Evolutionary conservation across 2,888 invertebrate species (phyloP).

Genomic region (Coecobrya sp.): DNA sequence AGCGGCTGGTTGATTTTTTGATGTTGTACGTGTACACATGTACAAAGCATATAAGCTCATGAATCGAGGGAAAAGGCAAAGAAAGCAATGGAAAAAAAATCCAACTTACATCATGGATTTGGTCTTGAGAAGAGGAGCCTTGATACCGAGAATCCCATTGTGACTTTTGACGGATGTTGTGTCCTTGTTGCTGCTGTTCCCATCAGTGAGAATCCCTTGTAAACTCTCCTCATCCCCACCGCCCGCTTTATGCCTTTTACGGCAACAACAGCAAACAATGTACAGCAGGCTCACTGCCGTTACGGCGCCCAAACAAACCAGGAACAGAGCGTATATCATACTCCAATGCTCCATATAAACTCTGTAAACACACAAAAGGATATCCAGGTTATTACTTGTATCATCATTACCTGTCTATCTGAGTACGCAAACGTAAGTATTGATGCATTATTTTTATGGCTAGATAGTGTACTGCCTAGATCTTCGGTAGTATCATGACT

Average conservation of each 20-base stretch:
- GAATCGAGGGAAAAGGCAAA: background rate
- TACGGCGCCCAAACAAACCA: constrained; percentile 82
- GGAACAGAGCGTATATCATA: constrained; percentile 82
- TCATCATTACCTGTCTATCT: too few species aligned
- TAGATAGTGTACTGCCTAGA: too few species aligned
- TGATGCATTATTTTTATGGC: too few species aligned
- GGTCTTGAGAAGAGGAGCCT: constrained; percentile 86
- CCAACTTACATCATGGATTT: constrained; percentile 85
- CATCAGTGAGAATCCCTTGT: constrained; percentile 86
- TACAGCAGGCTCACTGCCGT: constrained; percentile 85
- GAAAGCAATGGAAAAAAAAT: constrained; percentile 28
- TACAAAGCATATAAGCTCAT: background rate
- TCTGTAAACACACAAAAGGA: background rate
- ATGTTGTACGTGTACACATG: background rate
- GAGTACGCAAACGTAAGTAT: background rate
- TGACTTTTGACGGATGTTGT: constrained; percentile 86
- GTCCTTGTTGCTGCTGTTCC: constrained; percentile 85
- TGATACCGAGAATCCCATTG: constrained; percentile 86
- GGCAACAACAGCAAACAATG: constrained; percentile 86
- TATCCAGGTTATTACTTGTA: too few species aligned
- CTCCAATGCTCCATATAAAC: constrained; percentile 83
- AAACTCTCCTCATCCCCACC: constrained; percentile 86
- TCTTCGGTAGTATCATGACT: background rate
- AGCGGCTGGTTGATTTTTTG: background rate
- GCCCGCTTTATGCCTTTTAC: constrained; percentile 84